These are phyloP conservation scores for Dynastes hyllus DNA, from an alignment of 2,888 invertebrate genomes.

Conservation along the genomic window DNA sequence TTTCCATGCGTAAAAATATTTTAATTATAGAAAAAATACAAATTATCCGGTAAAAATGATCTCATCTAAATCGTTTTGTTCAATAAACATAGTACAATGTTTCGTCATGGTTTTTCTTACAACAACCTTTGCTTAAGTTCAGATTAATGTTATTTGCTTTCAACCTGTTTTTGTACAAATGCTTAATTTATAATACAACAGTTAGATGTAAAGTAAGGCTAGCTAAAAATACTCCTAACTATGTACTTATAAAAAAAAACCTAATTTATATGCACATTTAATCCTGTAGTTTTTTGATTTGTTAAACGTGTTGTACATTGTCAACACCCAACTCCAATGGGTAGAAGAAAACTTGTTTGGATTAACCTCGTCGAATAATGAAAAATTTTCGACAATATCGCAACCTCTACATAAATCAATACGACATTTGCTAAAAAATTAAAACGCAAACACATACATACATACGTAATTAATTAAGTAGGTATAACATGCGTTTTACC, in stretches of 20 bases:
- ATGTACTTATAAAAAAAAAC: not conserved
- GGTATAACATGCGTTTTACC: conserved; percentile 14
- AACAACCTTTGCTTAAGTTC: too few species aligned
- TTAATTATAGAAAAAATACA: too few species aligned
- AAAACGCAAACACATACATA: conserved; percentile 5
- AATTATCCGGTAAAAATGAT: too few species aligned
- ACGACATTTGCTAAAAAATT: conserved; percentile 30
- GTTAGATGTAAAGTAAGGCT: not conserved
- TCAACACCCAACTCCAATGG: not conserved
- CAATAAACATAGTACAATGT: too few species aligned
- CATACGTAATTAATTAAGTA: conserved; percentile 4
- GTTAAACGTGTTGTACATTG: not conserved
- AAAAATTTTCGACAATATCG: conserved; percentile 19
- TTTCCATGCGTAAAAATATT: too few species aligned
- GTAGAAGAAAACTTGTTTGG: not conserved
- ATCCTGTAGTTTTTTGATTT: not conserved
- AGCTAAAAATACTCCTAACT: not conserved
- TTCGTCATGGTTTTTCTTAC: too few species aligned
- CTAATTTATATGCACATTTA: not conserved
- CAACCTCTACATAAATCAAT: conserved; percentile 36
- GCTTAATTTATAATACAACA: too few species aligned
- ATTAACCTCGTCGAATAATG: conserved; percentile 14
- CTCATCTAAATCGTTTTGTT: too few species aligned
- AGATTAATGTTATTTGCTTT: too few species aligned
- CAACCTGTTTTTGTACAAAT: too few species aligned